phyloP scores from a whole-genome alignment of 2,888 invertebrate genomes.

The Pseudococcus longispinus region DNA sequence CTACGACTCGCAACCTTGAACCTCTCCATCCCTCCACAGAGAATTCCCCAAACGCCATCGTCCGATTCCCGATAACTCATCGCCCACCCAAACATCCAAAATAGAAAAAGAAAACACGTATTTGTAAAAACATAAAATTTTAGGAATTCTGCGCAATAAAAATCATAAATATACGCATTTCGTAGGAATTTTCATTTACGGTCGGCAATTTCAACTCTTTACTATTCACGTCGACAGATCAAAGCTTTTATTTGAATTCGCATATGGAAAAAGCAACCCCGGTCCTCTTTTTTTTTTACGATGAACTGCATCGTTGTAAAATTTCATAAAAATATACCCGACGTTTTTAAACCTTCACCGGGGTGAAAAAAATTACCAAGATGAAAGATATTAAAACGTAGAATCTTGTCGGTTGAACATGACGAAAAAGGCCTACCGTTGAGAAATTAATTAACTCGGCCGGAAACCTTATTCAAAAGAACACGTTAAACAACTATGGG shows the following conservation, averaged over 20 bases:
- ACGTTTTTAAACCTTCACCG: not conserved
- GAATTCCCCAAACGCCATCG: not conserved
- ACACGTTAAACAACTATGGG: not conserved
- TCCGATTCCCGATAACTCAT: not conserved
- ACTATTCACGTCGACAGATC: conserved; percentile 6
- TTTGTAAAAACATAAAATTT: not conserved
- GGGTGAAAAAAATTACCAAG: not conserved
- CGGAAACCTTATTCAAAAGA: not conserved
- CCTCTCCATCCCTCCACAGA: not conserved
- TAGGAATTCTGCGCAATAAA: not conserved
- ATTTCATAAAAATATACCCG: not conserved
- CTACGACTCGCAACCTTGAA: too few relatives aligned
- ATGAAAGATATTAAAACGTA: not conserved
- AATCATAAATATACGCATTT: not conserved
- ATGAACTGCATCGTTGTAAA: not conserved
- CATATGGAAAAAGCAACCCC: not conserved
- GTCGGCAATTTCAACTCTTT: conserved; percentile 1
- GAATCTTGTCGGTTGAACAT: not conserved
- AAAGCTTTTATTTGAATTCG: conserved; percentile 11
- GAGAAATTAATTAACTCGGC: not conserved
- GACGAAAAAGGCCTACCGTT: not conserved
- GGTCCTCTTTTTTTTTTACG: not conserved
- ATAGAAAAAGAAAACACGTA: not conserved
- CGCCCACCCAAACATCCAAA: not conserved
- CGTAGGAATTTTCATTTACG: conserved; percentile 1